Evolutionary conservation across 2,797 vertebrate genomes (phyloP).

Genomic region (Spinus olivaceus): DNA sequence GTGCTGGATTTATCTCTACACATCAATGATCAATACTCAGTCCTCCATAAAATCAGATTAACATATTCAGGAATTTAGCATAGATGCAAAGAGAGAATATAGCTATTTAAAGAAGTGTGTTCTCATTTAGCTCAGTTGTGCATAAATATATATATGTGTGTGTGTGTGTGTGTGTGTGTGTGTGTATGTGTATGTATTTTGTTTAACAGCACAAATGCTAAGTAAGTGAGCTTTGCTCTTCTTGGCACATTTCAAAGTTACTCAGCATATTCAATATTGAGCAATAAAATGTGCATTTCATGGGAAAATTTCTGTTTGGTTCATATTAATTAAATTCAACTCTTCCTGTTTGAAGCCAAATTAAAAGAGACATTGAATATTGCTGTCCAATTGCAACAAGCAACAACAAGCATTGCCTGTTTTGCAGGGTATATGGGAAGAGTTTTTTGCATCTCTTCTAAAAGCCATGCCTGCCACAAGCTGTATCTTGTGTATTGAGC

Average conservation of each 20-base stretch:
- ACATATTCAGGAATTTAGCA: background rate
- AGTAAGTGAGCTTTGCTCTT: slow-evolving; percentile 10
- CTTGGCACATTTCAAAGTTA: background rate
- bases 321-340: background rate
- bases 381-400: background rate
- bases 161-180: no score
- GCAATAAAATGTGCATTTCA: background rate
- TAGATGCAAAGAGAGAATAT: background rate
- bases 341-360: background rate
- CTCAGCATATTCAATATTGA: background rate
- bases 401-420: background rate
- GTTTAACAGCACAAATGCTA: background rate
- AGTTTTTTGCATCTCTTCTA: background rate
- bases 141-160: background rate
- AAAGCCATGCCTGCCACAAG: background rate
- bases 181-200: background rate
- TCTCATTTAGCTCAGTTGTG: background rate
- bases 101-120: background rate
- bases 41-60: background rate
- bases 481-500: background rate
- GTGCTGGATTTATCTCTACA: background rate
- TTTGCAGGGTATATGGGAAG: background rate
- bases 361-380: background rate
- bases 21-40: background rate
- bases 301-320: background rate